These are phyloP conservation scores for Micronycteris hirsuta DNA, from an alignment of 2,113 vertebrate genomes.

Conservation along the genomic window DNA sequence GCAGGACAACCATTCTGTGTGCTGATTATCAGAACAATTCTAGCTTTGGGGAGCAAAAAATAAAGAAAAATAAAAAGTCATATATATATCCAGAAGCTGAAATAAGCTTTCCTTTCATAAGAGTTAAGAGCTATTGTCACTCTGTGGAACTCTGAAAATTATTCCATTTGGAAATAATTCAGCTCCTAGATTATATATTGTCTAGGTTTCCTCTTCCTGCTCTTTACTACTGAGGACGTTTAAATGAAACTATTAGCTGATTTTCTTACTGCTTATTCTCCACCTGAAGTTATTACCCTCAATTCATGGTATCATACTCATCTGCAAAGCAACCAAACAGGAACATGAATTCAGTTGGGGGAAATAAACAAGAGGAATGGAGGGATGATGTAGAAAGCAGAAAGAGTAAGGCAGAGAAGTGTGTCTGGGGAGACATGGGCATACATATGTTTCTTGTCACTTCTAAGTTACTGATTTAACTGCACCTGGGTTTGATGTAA, in stretches of 20 bases:
- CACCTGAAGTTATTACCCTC: constrained; percentile 70
- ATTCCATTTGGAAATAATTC: constrained; percentile 71
- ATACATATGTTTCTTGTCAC: not conserved
- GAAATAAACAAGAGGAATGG: constrained; percentile 21
- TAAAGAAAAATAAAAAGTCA: constrained; percentile 57
- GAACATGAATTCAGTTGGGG: constrained; percentile 16
- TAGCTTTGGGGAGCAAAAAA: constrained; percentile 57
- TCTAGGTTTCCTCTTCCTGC: constrained; percentile 65
- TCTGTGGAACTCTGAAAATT: constrained; percentile 64
- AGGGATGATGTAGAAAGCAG: not conserved
- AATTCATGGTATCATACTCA: constrained; percentile 49
- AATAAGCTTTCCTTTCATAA: constrained; percentile 63
- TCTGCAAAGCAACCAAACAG: constrained; percentile 50
- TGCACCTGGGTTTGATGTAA: not conserved
- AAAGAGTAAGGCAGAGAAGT: not conserved
- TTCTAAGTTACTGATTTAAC: constrained; percentile 19
- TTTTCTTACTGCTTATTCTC: constrained; percentile 61
- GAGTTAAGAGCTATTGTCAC: constrained; percentile 68
- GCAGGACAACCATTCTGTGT: constrained; percentile 56
- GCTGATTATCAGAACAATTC: constrained; percentile 70
- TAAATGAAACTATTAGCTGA: constrained; percentile 65
- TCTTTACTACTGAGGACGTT: constrained; percentile 63
- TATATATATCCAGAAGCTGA: constrained; percentile 56
- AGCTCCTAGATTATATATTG: constrained; percentile 68
- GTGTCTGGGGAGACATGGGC: not conserved